Conservation (phyloP, 2,797 vertebrate genomes). For the Helicolenus hilgendorfi region DNA sequence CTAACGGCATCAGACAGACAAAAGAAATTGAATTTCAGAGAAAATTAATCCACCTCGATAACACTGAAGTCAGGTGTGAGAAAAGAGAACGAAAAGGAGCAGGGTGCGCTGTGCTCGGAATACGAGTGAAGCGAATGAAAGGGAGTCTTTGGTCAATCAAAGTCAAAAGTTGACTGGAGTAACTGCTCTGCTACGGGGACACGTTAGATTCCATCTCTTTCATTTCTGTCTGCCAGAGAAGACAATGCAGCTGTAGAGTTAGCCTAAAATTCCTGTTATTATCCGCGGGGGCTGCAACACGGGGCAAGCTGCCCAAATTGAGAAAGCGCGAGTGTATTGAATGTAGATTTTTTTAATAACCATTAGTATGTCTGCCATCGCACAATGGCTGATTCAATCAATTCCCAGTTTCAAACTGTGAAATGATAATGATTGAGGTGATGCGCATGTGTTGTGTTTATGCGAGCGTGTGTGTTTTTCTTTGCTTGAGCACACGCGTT, state of each 20-base stretch:
- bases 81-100: slow-evolving; percentile 4
- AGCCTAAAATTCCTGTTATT: slow-evolving; percentile 58
- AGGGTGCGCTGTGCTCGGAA: slow-evolving; percentile 33
- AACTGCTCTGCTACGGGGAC: slow-evolving; percentile 14
- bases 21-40: slow-evolving; percentile 47
- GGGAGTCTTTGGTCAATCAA: slow-evolving; percentile 53
- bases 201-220: slow-evolving; percentile 56
- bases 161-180: slow-evolving; percentile 60
- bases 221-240: slow-evolving; percentile 44
- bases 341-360: slow-evolving; percentile 70
- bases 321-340: slow-evolving; percentile 53
- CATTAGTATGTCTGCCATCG: slow-evolving; percentile 51
- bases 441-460: neutral
- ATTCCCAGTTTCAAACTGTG: slow-evolving; percentile 32
- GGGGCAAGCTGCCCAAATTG: slow-evolving; percentile 49
- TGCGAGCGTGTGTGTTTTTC: neutral
- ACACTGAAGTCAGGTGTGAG: slow-evolving; percentile 36
- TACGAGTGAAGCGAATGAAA: slow-evolving; percentile 57
- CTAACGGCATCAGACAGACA: slow-evolving; percentile 21
- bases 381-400: slow-evolving; percentile 53
- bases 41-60: slow-evolving; percentile 48
- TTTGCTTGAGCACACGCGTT: slow-evolving; percentile 39
- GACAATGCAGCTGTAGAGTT: slow-evolving; percentile 50
- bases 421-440: slow-evolving; percentile 57
- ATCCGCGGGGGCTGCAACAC: slow-evolving; percentile 41